A percentile compares a stretch with the other conserved stretches of the same genome.
These are phyloP conservation scores for Coregonus clupeaformis DNA, from an alignment of 2,113 vertebrate genomes.

Conservation along the genomic window DNA sequence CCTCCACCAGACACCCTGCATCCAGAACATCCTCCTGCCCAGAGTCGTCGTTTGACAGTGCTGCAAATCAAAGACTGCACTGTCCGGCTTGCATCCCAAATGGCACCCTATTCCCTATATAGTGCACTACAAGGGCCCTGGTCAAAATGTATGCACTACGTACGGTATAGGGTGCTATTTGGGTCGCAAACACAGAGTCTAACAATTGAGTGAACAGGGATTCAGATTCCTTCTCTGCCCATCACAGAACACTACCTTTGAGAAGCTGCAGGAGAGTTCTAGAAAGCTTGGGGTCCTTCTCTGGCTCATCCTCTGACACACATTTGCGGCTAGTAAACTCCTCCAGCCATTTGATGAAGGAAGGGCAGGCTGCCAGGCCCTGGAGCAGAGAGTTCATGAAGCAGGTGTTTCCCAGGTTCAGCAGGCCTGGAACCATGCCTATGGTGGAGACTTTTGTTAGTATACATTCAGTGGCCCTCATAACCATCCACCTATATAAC, in stretches of 20 bases:
- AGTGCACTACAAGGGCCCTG: background rate
- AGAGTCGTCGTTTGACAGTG: slow-evolving; percentile 81
- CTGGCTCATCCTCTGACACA: slow-evolving; percentile 43
- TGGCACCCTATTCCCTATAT: background rate
- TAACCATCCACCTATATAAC: background rate
- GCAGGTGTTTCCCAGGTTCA: slow-evolving; percentile 94
- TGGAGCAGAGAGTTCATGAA: slow-evolving; percentile 98
- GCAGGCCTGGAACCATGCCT: slow-evolving; percentile 91
- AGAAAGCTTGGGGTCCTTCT: slow-evolving; percentile 75
- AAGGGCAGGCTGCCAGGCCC: slow-evolving; percentile 89
- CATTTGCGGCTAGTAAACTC: slow-evolving; percentile 75
- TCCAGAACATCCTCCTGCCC: slow-evolving; percentile 87
- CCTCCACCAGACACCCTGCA: slow-evolving; percentile 87
- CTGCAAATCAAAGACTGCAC: slow-evolving; percentile 58
- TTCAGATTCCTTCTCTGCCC: background rate
- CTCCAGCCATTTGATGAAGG: slow-evolving; percentile 91
- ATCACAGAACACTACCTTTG: slow-evolving; percentile 72
- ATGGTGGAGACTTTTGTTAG: slow-evolving; percentile 10
- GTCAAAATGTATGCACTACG: too few relatives aligned
- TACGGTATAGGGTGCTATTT: too few relatives aligned
- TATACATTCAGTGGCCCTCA: background rate
- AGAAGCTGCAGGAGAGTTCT: slow-evolving; percentile 84
- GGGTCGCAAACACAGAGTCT: too few relatives aligned
- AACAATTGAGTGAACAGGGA: background rate
- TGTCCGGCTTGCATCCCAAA: background rate